These are phyloP conservation scores for Turdus rufiventris DNA, from an alignment of 2,113 vertebrate species.

Conservation along the genomic window DNA sequence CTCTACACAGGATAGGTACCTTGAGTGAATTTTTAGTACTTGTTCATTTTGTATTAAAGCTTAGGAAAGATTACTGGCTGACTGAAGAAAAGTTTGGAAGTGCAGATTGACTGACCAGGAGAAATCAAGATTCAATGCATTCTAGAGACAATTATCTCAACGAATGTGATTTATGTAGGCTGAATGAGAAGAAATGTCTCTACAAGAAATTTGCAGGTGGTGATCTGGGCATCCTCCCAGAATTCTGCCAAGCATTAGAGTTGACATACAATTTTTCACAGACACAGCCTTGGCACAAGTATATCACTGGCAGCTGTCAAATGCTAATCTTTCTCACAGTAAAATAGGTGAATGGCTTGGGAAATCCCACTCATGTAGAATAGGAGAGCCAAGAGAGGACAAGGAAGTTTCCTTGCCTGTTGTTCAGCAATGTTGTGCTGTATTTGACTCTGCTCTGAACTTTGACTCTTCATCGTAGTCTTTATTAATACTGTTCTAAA, in stretches of 20 bases:
- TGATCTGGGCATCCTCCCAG: conserved; percentile 24
- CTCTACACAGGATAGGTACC: not conserved
- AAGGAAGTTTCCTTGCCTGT: not conserved
- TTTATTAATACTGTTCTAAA: not conserved
- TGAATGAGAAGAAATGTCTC: not conserved
- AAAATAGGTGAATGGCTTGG: not conserved
- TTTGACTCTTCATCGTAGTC: not conserved
- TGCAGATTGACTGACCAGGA: too few relatives aligned
- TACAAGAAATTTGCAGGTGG: conserved; percentile 15
- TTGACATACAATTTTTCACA: conserved; percentile 29
- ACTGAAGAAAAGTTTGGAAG: not conserved
- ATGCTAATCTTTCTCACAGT: conserved; percentile 5
- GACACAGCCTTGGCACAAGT: conserved; percentile 7
- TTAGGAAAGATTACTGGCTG: not conserved
- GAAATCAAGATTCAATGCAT: not conserved
- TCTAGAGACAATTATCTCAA: not conserved
- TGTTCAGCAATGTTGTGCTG: not conserved
- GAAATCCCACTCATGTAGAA: conserved; percentile 5
- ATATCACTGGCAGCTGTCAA: conserved; percentile 5
- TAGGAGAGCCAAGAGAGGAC: not conserved
- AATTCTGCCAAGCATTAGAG: not conserved
- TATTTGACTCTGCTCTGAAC: not conserved
- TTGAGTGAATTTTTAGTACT: not conserved
- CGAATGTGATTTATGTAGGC: not conserved
- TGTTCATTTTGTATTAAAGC: not conserved